Percentiles rank a stretch among this genome's conserved stretches.
These are phyloP conservation scores for Syrrhaptes paradoxus DNA, from an alignment of 2,113 vertebrate genomes.

Conservation along the genomic window DNA sequence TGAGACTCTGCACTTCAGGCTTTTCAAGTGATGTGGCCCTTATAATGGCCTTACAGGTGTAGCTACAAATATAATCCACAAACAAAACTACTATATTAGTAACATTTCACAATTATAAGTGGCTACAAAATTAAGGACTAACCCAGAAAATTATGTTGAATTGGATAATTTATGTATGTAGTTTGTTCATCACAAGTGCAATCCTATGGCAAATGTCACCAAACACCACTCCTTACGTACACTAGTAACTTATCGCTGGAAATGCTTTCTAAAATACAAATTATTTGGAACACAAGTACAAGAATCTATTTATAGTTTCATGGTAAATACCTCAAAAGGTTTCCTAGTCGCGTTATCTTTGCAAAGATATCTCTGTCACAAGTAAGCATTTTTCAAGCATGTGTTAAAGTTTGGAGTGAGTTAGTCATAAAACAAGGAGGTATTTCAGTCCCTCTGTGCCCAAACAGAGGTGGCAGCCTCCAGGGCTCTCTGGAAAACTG, in stretches of 20 bases:
- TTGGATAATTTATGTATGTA: not conserved
- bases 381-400: not conserved
- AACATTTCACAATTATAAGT: not conserved
- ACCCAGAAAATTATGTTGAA: not conserved
- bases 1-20: not conserved
- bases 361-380: not conserved
- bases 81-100: not conserved
- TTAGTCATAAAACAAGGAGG: not conserved
- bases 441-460: not conserved
- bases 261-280: not conserved
- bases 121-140: not conserved
- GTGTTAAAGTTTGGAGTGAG: not conserved
- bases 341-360: not conserved
- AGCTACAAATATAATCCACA: constrained; percentile 48
- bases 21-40: constrained; percentile 48
- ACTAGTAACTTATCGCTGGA: not conserved
- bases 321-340: not conserved
- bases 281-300: not conserved
- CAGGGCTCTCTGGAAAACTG: not conserved
- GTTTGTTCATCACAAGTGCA: not conserved
- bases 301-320: not conserved
- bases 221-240: not conserved
- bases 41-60: constrained; percentile 56
- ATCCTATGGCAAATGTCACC: not conserved
- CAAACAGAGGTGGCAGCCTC: not conserved